Evolutionary conservation across 2,113 vertebrate genomes (phyloP).

Genomic region (Ictalurus punctatus): DNA sequence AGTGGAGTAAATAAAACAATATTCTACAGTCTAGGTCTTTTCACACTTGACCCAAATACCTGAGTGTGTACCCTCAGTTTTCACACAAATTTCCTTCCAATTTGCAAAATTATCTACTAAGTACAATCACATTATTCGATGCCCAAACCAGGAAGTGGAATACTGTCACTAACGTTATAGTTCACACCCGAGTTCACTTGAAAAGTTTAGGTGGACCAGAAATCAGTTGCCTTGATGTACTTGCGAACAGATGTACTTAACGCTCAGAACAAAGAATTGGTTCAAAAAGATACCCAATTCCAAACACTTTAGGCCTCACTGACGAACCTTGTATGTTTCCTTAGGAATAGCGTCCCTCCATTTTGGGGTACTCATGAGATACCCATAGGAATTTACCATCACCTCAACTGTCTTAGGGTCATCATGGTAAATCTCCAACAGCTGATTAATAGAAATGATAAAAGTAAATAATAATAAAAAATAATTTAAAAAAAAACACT

Average conservation of each 20-base stretch:
- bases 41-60: too few species aligned
- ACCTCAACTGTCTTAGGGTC: slow-evolving; percentile 84
- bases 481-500: not conserved
- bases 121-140: too few species aligned
- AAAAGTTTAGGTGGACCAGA: not conserved
- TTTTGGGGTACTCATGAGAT: slow-evolving; percentile 79
- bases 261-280: not conserved
- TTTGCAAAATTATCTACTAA: too few species aligned
- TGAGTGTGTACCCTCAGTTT: too few species aligned
- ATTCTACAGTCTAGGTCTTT: too few species aligned
- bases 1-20: too few species aligned
- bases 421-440: slow-evolving; percentile 83
- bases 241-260: not conserved
- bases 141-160: not conserved
- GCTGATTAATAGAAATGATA: slow-evolving; percentile 69
- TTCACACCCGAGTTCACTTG: not conserved
- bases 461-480: slow-evolving; percentile 26
- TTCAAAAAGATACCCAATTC: not conserved
- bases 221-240: not conserved
- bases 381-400: slow-evolving; percentile 85
- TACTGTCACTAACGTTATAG: not conserved
- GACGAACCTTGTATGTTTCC: slow-evolving; percentile 79
- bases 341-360: slow-evolving; percentile 88
- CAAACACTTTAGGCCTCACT: not conserved
- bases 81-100: too few species aligned